phyloP scores from a whole-genome alignment of 2,888 invertebrate species.

The Nymphalis polychloros region DNA sequence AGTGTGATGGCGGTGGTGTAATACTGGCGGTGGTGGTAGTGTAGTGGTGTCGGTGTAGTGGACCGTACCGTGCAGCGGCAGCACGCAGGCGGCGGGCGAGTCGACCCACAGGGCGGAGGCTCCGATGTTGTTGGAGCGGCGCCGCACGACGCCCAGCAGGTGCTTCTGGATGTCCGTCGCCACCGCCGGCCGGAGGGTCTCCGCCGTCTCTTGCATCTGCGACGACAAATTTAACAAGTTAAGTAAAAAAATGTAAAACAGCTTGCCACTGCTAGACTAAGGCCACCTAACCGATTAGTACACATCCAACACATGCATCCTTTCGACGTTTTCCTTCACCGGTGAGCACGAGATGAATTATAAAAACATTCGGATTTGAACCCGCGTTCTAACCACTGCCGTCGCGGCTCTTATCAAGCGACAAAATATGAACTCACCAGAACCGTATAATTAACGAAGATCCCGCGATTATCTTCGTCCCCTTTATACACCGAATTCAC shows the following conservation, averaged over 20 bases:
- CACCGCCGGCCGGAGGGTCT: slow-evolving; percentile 83
- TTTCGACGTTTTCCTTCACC: too few species aligned
- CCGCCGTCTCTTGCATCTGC: slow-evolving; percentile 87
- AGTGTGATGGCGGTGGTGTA: too few species aligned
- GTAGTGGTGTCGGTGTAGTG: too few species aligned
- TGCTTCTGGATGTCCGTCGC: slow-evolving; percentile 91
- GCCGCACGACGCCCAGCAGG: slow-evolving; percentile 89
- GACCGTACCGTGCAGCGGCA: slow-evolving; percentile 84
- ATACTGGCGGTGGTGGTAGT: too few species aligned
- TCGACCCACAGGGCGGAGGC: slow-evolving; percentile 93
- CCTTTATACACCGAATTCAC: slow-evolving; percentile 90
- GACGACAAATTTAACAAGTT: background rate
- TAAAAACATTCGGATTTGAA: too few species aligned
- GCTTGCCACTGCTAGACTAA: too few species aligned
- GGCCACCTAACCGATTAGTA: too few species aligned
- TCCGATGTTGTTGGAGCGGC: slow-evolving; percentile 93
- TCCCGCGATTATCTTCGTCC: slow-evolving; percentile 86
- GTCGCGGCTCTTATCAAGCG: background rate
- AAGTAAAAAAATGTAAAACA: too few species aligned
- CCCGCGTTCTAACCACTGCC: too few species aligned
- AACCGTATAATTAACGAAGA: slow-evolving; percentile 92
- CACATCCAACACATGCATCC: too few species aligned
- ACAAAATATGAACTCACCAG: slow-evolving; percentile 69
- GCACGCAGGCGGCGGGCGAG: slow-evolving; percentile 89
- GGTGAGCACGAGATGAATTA: too few species aligned